A percentile compares a stretch with the other conserved stretches of the same genome.
These are phyloP conservation scores for Sarcophaga subvicina DNA, from an alignment of 2,888 invertebrate species.

Conservation along the genomic window DNA sequence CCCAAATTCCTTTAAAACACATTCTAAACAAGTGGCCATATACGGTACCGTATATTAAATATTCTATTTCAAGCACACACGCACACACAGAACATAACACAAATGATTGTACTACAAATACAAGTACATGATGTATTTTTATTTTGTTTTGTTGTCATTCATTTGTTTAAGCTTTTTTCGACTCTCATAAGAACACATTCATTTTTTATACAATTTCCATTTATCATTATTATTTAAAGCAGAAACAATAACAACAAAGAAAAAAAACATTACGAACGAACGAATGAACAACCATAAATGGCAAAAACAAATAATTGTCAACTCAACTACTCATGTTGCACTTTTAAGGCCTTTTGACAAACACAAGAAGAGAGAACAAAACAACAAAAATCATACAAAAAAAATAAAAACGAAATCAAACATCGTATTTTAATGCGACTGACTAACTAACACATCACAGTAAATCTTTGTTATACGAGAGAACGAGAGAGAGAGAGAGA, in stretches of 20 bases:
- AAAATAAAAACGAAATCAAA: background rate
- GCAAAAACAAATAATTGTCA: conserved; percentile 63
- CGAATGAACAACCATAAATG: conserved; percentile 62
- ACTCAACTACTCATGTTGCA: conserved; percentile 60
- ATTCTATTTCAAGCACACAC: background rate
- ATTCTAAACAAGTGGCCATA: background rate
- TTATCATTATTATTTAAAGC: conserved; percentile 23
- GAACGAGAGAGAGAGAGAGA: too few relatives aligned
- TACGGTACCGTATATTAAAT: background rate
- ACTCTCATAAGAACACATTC: background rate
- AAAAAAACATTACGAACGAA: background rate
- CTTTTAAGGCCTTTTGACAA: conserved; percentile 58
- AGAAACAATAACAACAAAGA: too few relatives aligned
- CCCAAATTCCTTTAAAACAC: background rate
- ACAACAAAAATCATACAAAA: conserved; percentile 17
- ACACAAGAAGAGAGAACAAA: conserved; percentile 26
- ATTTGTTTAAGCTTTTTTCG: background rate
- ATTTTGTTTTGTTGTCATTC: background rate
- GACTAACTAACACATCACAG: too few relatives aligned
- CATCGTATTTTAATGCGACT: background rate
- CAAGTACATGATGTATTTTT: background rate
- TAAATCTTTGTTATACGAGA: too few relatives aligned
- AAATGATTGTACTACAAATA: background rate
- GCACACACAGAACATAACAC: background rate
- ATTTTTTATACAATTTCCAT: conserved; percentile 5